Evolutionary conservation across 2,888 invertebrate species (phyloP).

Genomic region (Trimorus sp.): DNA sequence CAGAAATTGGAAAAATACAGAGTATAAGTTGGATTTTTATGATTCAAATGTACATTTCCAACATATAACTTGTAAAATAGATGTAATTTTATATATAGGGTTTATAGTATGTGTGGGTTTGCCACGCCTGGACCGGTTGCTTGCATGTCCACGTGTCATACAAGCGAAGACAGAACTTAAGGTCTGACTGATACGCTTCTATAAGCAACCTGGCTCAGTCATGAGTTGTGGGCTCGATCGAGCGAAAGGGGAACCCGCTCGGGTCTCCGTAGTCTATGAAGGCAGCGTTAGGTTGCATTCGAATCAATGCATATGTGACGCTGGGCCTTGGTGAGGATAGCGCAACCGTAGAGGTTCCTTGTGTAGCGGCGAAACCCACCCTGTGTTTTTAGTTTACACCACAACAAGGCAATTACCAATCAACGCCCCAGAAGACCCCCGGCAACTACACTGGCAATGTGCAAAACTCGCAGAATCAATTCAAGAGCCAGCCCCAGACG

Average conservation of each 20-base stretch:
- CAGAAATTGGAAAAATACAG: no score
- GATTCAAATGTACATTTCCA: no score
- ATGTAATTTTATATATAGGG: no score
- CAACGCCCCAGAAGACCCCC: conserved; percentile 68
- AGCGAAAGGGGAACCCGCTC: conserved; percentile 72
- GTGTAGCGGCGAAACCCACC: conserved; percentile 81
- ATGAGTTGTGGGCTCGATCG: conserved; percentile 72
- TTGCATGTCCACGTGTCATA: not conserved
- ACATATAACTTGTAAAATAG: no score
- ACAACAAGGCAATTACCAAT: conserved; percentile 76
- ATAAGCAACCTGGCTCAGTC: conserved; percentile 71
- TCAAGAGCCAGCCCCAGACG: conserved; percentile 69
- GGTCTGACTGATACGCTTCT: conserved; percentile 22
- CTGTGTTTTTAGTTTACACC: conserved; percentile 79
- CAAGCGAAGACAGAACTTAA: conserved; percentile 44
- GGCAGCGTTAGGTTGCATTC: conserved; percentile 77
- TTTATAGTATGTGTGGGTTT: no score
- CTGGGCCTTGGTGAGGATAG: conserved; percentile 81
- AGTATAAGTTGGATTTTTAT: no score
- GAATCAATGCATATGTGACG: conserved; percentile 76
- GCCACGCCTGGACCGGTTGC: no score
- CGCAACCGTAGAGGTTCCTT: conserved; percentile 82
- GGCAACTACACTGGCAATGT: conserved; percentile 72
- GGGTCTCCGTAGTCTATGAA: conserved; percentile 76
- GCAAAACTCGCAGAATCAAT: conserved; percentile 66